These are phyloP conservation scores for Mellilla xanthometata DNA, from an alignment of 2,888 invertebrate genomes.

Conservation along the genomic window DNA sequence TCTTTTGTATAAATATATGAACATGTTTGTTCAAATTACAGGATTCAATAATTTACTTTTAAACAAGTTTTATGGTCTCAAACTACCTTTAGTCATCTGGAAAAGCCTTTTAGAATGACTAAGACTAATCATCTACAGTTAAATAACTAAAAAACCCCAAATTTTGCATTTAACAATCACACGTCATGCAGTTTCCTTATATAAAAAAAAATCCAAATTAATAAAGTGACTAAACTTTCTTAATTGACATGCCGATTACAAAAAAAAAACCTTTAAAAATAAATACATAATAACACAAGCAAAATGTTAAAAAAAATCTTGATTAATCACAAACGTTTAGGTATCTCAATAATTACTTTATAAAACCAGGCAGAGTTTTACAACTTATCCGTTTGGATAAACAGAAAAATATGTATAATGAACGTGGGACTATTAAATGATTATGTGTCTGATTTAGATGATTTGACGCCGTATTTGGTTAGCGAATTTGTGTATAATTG, in stretches of 20 bases:
- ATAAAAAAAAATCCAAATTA: slow-evolving; percentile 4
- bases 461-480: slow-evolving; percentile 32
- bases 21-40: too few relatives aligned
- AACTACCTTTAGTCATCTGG: too few relatives aligned
- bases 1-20: too few relatives aligned
- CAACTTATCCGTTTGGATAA: slow-evolving; percentile 30
- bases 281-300: neutral
- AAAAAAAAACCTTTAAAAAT: slow-evolving; percentile 4
- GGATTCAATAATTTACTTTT: too few relatives aligned
- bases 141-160: too few relatives aligned
- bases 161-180: too few relatives aligned
- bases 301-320: too few relatives aligned
- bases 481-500: slow-evolving; percentile 18
- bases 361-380: slow-evolving; percentile 29
- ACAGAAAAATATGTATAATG: slow-evolving; percentile 27
- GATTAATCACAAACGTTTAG: slow-evolving; percentile 22
- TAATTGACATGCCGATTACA: slow-evolving; percentile 4
- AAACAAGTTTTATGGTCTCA: too few relatives aligned
- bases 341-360: slow-evolving; percentile 22
- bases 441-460: slow-evolving; percentile 26
- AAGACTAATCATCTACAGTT: too few relatives aligned
- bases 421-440: slow-evolving; percentile 18
- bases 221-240: slow-evolving; percentile 2
- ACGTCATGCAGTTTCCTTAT: neutral
- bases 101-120: too few relatives aligned